These are phyloP conservation scores for Papilio polytes DNA, from an alignment of 1,140 invertebrate genomes.

Conservation along the genomic window DNA sequence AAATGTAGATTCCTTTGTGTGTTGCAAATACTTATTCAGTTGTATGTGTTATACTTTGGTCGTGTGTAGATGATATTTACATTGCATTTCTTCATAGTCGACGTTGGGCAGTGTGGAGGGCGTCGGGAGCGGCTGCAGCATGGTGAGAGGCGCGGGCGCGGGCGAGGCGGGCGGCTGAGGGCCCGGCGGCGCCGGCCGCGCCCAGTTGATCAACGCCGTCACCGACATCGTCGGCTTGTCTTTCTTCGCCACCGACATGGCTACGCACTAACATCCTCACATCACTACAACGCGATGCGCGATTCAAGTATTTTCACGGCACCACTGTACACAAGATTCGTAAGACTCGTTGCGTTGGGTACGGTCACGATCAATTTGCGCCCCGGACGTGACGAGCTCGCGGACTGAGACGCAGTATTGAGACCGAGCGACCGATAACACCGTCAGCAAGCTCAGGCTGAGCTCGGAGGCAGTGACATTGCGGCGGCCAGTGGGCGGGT, in stretches of 20 bases:
- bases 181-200: constrained; percentile 66
- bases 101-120: constrained; percentile 64
- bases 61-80: constrained; percentile 60
- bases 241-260: constrained; percentile 89
- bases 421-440: constrained; percentile 45
- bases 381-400: constrained; percentile 14
- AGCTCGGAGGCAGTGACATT: constrained; percentile 73
- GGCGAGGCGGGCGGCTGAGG: constrained; percentile 66
- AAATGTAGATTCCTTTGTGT: neutral
- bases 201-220: constrained; percentile 88
- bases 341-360: constrained; percentile 41
- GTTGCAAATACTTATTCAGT: neutral
- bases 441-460: constrained; percentile 48
- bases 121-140: constrained; percentile 65
- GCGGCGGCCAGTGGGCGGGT: constrained; percentile 74
- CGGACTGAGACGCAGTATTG: constrained; percentile 22
- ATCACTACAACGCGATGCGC: constrained; percentile 67
- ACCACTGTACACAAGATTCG: constrained; percentile 47
- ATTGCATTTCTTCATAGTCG: constrained; percentile 77
- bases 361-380: constrained; percentile 54
- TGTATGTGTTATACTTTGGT: neutral
- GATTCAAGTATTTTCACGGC: constrained; percentile 41
- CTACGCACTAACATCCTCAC: constrained; percentile 78
- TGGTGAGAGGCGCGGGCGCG: constrained; percentile 81
- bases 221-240: constrained; percentile 94